These are phyloP conservation scores for Stratiolaelaps scimitus DNA, from an alignment of 1,140 invertebrate genomes.

Conservation along the genomic window DNA sequence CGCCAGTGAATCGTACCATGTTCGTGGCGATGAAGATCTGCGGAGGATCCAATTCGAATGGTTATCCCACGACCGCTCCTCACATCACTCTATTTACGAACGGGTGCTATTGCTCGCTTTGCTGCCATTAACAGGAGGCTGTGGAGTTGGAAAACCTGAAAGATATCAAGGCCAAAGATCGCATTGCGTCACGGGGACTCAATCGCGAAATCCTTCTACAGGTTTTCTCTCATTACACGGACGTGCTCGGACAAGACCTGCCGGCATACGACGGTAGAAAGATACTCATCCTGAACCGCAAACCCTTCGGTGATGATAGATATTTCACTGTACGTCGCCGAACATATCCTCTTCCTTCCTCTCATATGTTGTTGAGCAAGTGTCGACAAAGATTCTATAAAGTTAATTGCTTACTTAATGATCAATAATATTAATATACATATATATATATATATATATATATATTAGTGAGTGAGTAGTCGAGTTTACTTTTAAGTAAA, in stretches of 20 bases:
- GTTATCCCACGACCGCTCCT: background rate
- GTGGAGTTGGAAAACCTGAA: background rate
- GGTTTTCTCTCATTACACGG: background rate
- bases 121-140: background rate
- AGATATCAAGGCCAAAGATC: background rate
- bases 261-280: slow-evolving; percentile 18
- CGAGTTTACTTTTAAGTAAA: too few species aligned
- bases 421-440: too few species aligned
- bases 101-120: background rate
- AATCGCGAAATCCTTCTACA: background rate
- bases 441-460: too few species aligned
- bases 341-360: too few species aligned
- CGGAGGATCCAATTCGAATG: background rate
- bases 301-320: background rate
- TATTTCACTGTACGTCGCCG: background rate
- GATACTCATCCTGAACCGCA: background rate
- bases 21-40: background rate
- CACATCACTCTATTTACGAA: too few species aligned
- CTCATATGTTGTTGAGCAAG: too few species aligned
- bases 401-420: too few species aligned
- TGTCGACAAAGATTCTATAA: too few species aligned
- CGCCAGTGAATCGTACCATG: background rate
- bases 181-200: background rate
- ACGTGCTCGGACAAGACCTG: background rate
- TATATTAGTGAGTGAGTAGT: too few species aligned